Conservation (phyloP, 2,113 vertebrate genomes). For the Lucifuga dentata region DNA sequence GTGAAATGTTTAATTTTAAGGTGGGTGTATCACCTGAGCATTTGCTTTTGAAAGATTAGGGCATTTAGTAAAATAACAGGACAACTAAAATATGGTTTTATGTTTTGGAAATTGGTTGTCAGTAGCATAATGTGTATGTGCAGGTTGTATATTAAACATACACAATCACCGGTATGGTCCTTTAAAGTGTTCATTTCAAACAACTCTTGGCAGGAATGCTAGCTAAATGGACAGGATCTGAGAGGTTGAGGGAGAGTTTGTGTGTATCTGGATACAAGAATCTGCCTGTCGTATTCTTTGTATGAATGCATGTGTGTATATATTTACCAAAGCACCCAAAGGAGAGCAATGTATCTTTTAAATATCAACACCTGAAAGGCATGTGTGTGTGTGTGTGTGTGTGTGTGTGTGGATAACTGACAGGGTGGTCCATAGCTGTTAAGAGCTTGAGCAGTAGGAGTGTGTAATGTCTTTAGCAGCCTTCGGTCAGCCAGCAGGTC, state of each 20-base stretch:
- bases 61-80: no score
- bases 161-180: no score
- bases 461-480: conserved; percentile 79
- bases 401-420: conserved; percentile 40
- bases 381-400: conserved; percentile 12
- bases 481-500: conserved; percentile 41
- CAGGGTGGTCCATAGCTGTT: conserved; percentile 77
- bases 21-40: no score
- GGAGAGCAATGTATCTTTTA: conserved; percentile 45
- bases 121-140: no score
- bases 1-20: no score
- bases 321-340: conserved; percentile 38
- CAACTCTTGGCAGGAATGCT: no score
- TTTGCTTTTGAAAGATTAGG: no score
- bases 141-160: no score
- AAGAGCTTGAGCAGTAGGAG: conserved; percentile 66
- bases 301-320: conserved; percentile 18
- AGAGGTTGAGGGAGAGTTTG: not conserved
- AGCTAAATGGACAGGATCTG: no score
- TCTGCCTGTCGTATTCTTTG: not conserved
- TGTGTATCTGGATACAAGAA: not conserved
- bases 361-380: conserved; percentile 68
- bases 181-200: no score
- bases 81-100: no score
- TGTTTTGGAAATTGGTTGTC: no score